Percentiles rank a stretch among this genome's conserved stretches.
Evolutionary conservation across 1,140 invertebrate genomes (phyloP).

Genomic region (Penaeus indicus): DNA sequence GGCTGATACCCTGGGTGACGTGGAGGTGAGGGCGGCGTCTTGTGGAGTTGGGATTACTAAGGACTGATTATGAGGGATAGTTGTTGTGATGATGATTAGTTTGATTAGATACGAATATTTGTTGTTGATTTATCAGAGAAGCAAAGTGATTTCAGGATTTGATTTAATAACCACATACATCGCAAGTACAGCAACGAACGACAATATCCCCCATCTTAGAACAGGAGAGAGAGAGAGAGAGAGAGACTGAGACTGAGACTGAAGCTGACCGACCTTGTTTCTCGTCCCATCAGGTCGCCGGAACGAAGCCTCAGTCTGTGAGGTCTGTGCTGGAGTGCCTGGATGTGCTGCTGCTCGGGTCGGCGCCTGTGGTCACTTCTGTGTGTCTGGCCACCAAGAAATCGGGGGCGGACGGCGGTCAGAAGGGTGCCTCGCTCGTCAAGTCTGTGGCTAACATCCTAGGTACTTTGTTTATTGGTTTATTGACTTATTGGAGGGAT

Average conservation of each 20-base stretch:
- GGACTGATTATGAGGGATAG: too few species aligned
- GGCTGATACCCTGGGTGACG: conserved; percentile 85
- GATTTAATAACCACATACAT: too few species aligned
- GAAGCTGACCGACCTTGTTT: not conserved
- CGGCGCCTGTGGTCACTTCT: conserved; percentile 53
- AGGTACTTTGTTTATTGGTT: conserved; percentile 71
- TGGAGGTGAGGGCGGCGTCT: conserved; percentile 86
- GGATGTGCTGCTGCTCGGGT: conserved; percentile 44
- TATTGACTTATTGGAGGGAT: not conserved
- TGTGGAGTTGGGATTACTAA: conserved; percentile 69
- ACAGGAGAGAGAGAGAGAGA: too few species aligned
- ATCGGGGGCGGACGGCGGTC: conserved; percentile 71
- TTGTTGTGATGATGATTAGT: too few species aligned
- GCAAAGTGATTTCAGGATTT: too few species aligned
- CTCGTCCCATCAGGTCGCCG: conserved; percentile 41
- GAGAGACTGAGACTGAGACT: too few species aligned
- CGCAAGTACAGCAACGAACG: too few species aligned
- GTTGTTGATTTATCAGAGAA: too few species aligned
- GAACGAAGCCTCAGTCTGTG: conserved; percentile 59
- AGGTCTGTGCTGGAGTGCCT: conserved; percentile 57
- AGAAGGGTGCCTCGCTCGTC: conserved; percentile 74
- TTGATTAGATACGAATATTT: too few species aligned
- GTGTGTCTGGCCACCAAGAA: conserved; percentile 77
- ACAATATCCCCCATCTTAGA: too few species aligned
- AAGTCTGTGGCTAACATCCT: conserved; percentile 87